A percentile compares a stretch with the other conserved stretches of the same genome.
phyloP scores from a whole-genome alignment of 2,113 vertebrate species.

The Anguilla rostrata region DNA sequence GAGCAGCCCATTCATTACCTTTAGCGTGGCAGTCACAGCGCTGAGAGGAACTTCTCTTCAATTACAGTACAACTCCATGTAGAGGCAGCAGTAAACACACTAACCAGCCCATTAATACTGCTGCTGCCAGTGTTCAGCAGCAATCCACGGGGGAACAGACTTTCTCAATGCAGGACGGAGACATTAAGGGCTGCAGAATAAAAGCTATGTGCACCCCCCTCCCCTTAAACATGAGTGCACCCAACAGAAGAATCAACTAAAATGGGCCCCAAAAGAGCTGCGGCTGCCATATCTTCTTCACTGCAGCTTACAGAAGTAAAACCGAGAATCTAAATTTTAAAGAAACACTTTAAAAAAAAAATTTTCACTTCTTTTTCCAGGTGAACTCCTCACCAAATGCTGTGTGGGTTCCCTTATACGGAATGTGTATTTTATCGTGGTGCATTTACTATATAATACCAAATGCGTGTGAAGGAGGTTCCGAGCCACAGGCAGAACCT shows the following conservation, averaged over 20 bases:
- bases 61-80: slow-evolving; percentile 9
- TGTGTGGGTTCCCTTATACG: background rate
- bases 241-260: background rate
- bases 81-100: slow-evolving; percentile 6
- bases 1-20: background rate
- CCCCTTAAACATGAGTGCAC: background rate
- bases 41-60: background rate
- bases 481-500: background rate
- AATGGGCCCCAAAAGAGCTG: slow-evolving; percentile 2
- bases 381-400: background rate
- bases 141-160: background rate
- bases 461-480: background rate
- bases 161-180: background rate
- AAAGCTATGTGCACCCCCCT: background rate
- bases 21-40: background rate
- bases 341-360: background rate
- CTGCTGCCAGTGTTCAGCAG: background rate
- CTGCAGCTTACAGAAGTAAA: background rate
- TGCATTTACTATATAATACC: background rate
- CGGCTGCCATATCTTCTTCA: background rate
- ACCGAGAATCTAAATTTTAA: background rate
- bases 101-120: slow-evolving; percentile 11
- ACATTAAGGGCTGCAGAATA: background rate
- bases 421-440: background rate
- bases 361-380: too few species aligned